Base-by-base conservation (phyloP, 2,113 vertebrate species). In the Vidua macroura region DNA sequence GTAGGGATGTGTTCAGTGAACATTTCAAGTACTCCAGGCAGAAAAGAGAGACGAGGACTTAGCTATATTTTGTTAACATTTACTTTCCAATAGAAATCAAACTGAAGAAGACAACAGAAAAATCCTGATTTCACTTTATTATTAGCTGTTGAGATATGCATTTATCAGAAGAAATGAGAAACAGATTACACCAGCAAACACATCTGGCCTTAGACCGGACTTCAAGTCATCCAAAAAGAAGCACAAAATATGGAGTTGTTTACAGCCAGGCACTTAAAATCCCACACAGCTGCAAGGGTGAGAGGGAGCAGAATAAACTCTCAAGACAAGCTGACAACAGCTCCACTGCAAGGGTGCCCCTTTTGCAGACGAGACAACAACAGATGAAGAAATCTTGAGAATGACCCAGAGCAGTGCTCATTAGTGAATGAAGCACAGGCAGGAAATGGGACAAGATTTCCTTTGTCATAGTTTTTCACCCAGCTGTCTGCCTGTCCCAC, bases 301-400 rank as follows among this genome's bases (percentile, higher is more conserved):
- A 96, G 90, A 95, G 64, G 81, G 75, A 94, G 78, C 72, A 85
- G 94, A 96, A 85, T 95, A 95, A 96, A 86, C 80, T 87, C 82
- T 81, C 70, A 67, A 93, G 92, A 90, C 92, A 95, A 94, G 92
- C 96, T 92, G 92, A 88, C 82, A 90, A 90, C 96, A 95, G 76
- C 88, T 95, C 84, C 69, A 48, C 69, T 79, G 81, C 95, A 21
- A 56, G 93, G 90, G 68, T 93, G 92, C 92, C 92, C 93, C 75
- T 82, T 88, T 81, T 95, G 93, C 97, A 95, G 88, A 92, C 59
- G 58, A 95, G 94, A 93, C 95, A 87, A 84, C 84, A 91, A 92
- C 96, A 96, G 91, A 97, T 88, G 94, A 97, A 95, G 94, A 97
- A 97, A 92, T 92, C 78, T 91, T 96, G 90, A 55, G 56, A 93